A percentile compares a stretch with the other conserved stretches of the same genome.
Evolutionary conservation across 2,113 vertebrate genomes (phyloP).

Genomic region (Trichomycterus rosablanca): DNA sequence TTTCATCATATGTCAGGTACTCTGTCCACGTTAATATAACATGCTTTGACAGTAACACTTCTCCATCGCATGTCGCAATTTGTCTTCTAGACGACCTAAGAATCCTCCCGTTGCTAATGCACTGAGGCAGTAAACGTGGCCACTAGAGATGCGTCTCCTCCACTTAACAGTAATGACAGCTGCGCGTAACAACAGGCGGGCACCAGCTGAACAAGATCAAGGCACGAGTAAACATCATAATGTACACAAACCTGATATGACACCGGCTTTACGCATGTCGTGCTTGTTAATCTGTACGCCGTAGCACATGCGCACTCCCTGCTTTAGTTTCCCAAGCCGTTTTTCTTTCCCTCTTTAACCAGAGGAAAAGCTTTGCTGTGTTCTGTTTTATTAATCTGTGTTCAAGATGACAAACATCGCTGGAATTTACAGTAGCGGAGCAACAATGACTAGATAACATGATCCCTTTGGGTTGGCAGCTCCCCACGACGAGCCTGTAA

Average conservation of each 20-base stretch:
- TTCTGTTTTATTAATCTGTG: conserved; percentile 36
- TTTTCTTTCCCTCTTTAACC: conserved; percentile 10
- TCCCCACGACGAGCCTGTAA: conserved; percentile 9
- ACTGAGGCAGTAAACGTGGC: conserved; percentile 17
- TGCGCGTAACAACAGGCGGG: background rate
- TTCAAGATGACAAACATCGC: background rate
- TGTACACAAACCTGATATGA: conserved; percentile 28
- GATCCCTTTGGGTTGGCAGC: conserved; percentile 11
- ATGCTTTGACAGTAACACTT: conserved; percentile 19
- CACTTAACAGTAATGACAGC: conserved; percentile 20
- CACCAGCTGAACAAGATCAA: conserved; percentile 11
- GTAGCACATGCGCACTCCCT: conserved; percentile 3
- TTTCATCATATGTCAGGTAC: conserved; percentile 24
- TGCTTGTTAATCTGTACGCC: conserved; percentile 26
- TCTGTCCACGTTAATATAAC: conserved; percentile 8
- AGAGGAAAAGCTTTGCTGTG: conserved; percentile 29
- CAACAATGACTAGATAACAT: conserved; percentile 6
- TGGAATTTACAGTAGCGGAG: conserved; percentile 19
- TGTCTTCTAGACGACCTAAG: conserved; percentile 29
- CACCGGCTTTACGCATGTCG: conserved; percentile 21
- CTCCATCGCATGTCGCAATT: conserved; percentile 2
- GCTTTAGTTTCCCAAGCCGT: conserved; percentile 12
- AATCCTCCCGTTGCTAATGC: conserved; percentile 27
- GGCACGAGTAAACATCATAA: conserved; percentile 14
- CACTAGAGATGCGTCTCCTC: conserved; percentile 11